Conservation (phyloP, 1,140 invertebrate species). For the Drosophila malerkotliana region DNA sequence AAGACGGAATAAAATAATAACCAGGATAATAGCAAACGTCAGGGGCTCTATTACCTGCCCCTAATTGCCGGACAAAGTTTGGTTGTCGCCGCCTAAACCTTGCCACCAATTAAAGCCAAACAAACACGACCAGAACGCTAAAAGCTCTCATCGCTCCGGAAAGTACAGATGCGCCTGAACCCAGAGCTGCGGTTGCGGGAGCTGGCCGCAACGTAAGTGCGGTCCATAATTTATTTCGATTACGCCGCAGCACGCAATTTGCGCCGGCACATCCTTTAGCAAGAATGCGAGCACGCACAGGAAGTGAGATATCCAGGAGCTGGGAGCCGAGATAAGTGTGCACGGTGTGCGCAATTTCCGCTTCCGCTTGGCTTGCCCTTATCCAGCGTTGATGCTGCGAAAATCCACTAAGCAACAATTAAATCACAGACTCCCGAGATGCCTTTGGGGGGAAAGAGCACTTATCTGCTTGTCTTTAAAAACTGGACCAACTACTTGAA, state of each 20-base stretch:
- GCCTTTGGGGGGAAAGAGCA: conserved; percentile 2
- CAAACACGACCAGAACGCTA: conserved; percentile 38
- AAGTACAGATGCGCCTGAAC: conserved; percentile 45
- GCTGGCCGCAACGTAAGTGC: conserved; percentile 60
- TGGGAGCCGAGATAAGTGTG: conserved; percentile 60
- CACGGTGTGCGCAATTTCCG: conserved; percentile 73
- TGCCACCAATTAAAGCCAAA: conserved; percentile 35
- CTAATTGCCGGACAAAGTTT: conserved; percentile 68
- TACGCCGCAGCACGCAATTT: conserved; percentile 79
- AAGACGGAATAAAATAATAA: conserved; percentile 59
- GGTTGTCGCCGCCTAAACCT: conserved; percentile 52
- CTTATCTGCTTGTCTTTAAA: neutral
- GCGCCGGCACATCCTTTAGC: conserved; percentile 69
- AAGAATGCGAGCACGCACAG: conserved; percentile 47
- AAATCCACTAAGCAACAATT: conserved; percentile 78
- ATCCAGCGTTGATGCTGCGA: conserved; percentile 50
- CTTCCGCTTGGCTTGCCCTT: conserved; percentile 67
- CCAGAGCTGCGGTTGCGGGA: conserved; percentile 7
- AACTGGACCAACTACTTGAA: neutral
- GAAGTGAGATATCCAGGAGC: conserved; percentile 38
- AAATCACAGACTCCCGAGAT: conserved; percentile 59
- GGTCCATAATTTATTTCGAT: conserved; percentile 82
- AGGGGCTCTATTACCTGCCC: conserved; percentile 37
- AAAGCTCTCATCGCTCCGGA: conserved; percentile 54
- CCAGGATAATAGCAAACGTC: conserved; percentile 58